phyloP scores from a whole-genome alignment of 2,888 invertebrate species.

The Pseudeuparius sepicola region DNA sequence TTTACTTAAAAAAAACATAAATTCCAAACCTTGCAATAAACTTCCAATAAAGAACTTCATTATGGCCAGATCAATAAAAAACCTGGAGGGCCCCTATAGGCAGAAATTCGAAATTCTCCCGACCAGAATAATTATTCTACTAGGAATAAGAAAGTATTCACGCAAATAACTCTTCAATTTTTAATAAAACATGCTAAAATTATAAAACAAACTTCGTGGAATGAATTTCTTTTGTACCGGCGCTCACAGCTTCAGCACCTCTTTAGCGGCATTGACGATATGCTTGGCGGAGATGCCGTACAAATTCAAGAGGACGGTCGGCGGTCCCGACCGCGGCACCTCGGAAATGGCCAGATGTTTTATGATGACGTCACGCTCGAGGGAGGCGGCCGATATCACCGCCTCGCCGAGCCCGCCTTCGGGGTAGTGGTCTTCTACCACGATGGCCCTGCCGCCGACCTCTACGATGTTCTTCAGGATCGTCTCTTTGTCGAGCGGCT shows the following conservation, averaged over 20 bases:
- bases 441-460: slow-evolving; percentile 72
- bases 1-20: no score
- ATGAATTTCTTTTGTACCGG: no score
- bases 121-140: no score
- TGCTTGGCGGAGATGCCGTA: slow-evolving; percentile 81
- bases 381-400: slow-evolving; percentile 70
- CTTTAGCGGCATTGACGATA: slow-evolving; percentile 61
- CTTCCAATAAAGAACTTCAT: no score
- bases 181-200: no score
- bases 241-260: slow-evolving; percentile 46
- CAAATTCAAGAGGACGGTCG: slow-evolving; percentile 72
- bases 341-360: slow-evolving; percentile 70
- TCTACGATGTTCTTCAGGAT: slow-evolving; percentile 68
- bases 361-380: slow-evolving; percentile 59
- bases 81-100: no score
- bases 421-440: slow-evolving; percentile 96
- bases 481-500: slow-evolving; percentile 79
- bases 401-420: slow-evolving; percentile 97
- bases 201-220: no score
- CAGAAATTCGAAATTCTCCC: no score
- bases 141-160: no score
- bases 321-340: slow-evolving; percentile 90
- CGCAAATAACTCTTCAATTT: no score
- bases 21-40: no score
- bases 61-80: no score